phyloP scores from a whole-genome alignment of 35 echinoderm and acorn worm genomes.

The Holothuria glaberrima region DNA sequence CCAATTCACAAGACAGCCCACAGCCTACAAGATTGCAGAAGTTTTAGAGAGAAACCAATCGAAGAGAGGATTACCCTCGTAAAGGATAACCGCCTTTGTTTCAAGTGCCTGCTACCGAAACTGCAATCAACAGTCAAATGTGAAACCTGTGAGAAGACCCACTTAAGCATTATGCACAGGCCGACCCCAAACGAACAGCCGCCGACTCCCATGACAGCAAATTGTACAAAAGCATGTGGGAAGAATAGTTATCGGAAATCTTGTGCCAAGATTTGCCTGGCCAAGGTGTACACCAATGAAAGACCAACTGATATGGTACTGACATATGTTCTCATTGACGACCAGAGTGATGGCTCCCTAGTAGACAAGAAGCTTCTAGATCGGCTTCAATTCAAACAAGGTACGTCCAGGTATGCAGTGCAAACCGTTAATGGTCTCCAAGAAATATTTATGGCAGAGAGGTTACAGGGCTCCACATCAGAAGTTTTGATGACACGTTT shows the following conservation, averaged over 20 bases:
- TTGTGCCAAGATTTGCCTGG: slow-evolving; percentile 24
- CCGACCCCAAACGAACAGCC: background rate
- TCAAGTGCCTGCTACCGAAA: slow-evolving; percentile 21
- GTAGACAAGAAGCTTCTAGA: slow-evolving; percentile 9
- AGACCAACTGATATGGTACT: background rate
- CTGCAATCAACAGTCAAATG: slow-evolving; percentile 25
- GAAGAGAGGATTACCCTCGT: too few relatives aligned
- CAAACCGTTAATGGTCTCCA: background rate
- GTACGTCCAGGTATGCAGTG: background rate
- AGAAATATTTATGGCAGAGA: slow-evolving; percentile 12
- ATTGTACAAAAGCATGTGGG: slow-evolving; percentile 28
- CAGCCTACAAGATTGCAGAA: background rate
- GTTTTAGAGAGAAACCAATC: background rate
- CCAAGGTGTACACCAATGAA: background rate
- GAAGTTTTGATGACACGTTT: background rate
- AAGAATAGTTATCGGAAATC: background rate
- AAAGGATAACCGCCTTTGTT: background rate
- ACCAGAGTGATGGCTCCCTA: slow-evolving; percentile 38
- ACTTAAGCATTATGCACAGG: background rate
- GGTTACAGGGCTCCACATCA: background rate
- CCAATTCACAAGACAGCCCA: background rate
- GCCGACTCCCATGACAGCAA: background rate
- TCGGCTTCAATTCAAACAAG: background rate
- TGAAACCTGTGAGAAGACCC: background rate
- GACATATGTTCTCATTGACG: slow-evolving; percentile 46